phyloP scores from a whole-genome alignment of 2,888 invertebrate genomes.

The Megalurothrips usitatus region DNA sequence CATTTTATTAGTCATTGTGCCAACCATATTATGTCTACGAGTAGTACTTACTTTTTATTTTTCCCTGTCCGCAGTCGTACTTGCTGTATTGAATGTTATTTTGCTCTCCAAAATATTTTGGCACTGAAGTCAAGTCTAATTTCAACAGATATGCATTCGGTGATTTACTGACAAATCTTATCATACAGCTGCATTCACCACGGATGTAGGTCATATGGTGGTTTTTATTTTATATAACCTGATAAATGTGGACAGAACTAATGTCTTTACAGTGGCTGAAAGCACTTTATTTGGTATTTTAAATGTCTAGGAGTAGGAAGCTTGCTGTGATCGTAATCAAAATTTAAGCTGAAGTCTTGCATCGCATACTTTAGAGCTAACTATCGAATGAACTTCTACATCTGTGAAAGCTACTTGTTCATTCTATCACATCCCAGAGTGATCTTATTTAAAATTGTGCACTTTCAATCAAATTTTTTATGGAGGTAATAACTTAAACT shows the following conservation, averaged over 20 bases:
- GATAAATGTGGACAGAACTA: not conserved
- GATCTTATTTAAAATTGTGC: too few relatives aligned
- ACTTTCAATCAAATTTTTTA: too few relatives aligned
- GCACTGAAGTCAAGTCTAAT: not conserved
- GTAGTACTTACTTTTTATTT: constrained; percentile 35
- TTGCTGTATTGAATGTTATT: not conserved
- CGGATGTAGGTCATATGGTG: not conserved
- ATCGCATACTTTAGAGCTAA: too few relatives aligned
- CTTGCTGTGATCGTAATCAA: constrained; percentile 33
- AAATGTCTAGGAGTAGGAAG: not conserved
- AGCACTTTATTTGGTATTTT: not conserved
- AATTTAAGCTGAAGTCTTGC: constrained; percentile 28
- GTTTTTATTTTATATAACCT: not conserved
- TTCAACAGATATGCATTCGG: not conserved
- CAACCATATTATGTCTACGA: constrained; percentile 9
- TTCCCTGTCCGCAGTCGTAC: constrained; percentile 38
- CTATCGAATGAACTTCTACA: not conserved
- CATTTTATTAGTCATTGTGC: constrained; percentile 1
- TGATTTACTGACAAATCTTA: not conserved
- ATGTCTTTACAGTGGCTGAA: not conserved
- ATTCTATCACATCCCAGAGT: not conserved
- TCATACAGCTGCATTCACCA: not conserved
- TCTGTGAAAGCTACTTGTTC: not conserved
- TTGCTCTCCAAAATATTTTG: not conserved
- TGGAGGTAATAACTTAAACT: too few relatives aligned